Conservation (phyloP, 2,797 vertebrate species). For the Xenopus petersii region DNA sequence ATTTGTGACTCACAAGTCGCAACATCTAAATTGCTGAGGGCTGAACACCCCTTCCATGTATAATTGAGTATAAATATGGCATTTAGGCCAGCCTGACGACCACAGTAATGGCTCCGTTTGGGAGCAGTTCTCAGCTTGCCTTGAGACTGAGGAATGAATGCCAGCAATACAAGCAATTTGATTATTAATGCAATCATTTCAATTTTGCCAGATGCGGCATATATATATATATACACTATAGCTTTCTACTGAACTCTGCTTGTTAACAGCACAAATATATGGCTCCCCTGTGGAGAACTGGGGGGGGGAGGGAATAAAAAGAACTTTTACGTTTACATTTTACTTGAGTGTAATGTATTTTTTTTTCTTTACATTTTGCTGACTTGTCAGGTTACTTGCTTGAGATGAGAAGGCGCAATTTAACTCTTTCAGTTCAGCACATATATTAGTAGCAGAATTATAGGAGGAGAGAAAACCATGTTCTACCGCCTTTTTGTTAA, state of each 20-base stretch:
- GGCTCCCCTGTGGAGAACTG: constrained; percentile 24
- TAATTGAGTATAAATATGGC: too few relatives aligned
- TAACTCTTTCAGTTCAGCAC: neutral
- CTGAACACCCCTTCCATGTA: too few relatives aligned
- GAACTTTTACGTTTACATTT: neutral
- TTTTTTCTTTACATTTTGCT: neutral
- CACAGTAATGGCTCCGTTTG: too few relatives aligned
- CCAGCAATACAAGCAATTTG: constrained; percentile 4
- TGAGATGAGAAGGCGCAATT: neutral
- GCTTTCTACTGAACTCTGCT: constrained; percentile 35
- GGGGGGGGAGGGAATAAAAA: neutral
- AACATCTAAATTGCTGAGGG: too few relatives aligned
- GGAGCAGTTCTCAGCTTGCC: too few relatives aligned
- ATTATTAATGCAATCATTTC: constrained; percentile 19
- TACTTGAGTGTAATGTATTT: neutral
- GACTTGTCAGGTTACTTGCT: neutral
- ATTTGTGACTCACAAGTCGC: too few relatives aligned
- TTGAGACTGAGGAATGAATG: neutral
- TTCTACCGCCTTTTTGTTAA: too few relatives aligned
- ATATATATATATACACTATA: neutral
- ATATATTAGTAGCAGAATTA: neutral
- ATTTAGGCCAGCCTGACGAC: too few relatives aligned
- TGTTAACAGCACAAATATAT: constrained; percentile 36
- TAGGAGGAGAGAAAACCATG: too few relatives aligned
- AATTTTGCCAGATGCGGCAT: constrained; percentile 6